Conservation (phyloP, 1,140 invertebrate species). For the Lordiphosa stackelbergi region DNA sequence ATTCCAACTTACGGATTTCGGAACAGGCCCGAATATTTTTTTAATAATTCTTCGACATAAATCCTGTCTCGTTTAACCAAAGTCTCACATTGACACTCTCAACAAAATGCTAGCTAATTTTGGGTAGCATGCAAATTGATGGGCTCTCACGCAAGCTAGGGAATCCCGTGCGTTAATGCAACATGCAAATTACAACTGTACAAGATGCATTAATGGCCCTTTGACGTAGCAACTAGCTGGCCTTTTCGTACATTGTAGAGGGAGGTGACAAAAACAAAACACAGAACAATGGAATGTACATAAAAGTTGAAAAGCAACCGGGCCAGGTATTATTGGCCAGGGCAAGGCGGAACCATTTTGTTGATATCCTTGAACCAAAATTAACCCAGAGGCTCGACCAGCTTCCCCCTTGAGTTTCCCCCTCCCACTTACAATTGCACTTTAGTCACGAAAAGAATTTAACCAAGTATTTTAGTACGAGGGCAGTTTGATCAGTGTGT, state of each 20-base stretch:
- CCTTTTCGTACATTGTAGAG: slow-evolving; percentile 30
- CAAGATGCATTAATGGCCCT: background rate
- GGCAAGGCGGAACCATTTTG: slow-evolving; percentile 15
- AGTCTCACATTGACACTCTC: background rate
- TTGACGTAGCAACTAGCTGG: slow-evolving; percentile 11
- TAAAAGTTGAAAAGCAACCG: slow-evolving; percentile 10
- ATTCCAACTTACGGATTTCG: too few species aligned
- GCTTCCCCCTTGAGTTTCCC: too few species aligned
- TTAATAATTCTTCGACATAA: too few species aligned
- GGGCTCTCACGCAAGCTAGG: background rate
- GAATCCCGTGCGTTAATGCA: slow-evolving; percentile 9
- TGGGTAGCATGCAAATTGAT: slow-evolving; percentile 6
- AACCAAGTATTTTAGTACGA: slow-evolving; percentile 4
- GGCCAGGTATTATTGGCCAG: background rate
- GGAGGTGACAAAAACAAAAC: slow-evolving; percentile 39
- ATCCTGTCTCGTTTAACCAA: too few species aligned
- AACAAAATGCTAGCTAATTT: slow-evolving; percentile 1
- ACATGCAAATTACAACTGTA: slow-evolving; percentile 29
- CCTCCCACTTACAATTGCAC: too few species aligned
- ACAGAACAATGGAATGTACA: slow-evolving; percentile 43
- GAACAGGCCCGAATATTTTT: too few species aligned
- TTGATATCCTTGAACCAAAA: slow-evolving; percentile 27
- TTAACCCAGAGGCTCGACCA: slow-evolving; percentile 3
- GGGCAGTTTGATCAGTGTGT: background rate
- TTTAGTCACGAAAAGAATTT: background rate